Evolutionary conservation across 1,140 invertebrate genomes (phyloP).

Genomic region (Neomicropteryx cornuta): DNA sequence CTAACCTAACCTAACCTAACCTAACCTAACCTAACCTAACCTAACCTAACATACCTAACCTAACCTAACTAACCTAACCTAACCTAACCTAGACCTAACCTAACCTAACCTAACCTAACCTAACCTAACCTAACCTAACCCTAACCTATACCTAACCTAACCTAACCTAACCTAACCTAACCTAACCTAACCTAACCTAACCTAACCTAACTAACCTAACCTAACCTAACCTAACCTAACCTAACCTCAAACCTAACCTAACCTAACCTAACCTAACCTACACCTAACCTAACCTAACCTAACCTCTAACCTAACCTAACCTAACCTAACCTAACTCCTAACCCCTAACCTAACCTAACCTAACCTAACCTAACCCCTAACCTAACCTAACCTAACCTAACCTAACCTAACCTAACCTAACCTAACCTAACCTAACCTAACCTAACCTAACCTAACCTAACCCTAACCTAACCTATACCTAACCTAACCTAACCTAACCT

Average conservation of each 20-base stretch:
- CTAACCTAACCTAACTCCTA: slow-evolving; percentile 2
- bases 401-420: slow-evolving; percentile 15
- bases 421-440: slow-evolving; percentile 16
- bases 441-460: slow-evolving; percentile 14
- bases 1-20: too few relatives aligned
- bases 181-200: slow-evolving; percentile 14
- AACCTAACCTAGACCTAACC: not conserved
- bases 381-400: slow-evolving; percentile 17
- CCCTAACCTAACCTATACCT: slow-evolving; percentile 10
- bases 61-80: slow-evolving; percentile 12
- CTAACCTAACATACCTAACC: slow-evolving; percentile 16
- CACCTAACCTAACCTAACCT: slow-evolving; percentile 9
- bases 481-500: slow-evolving; percentile 14
- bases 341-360: slow-evolving; percentile 12
- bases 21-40: slow-evolving; percentile 19
- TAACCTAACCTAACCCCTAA: slow-evolving; percentile 13
- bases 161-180: slow-evolving; percentile 4
- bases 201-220: slow-evolving; percentile 12
- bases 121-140: not conserved
- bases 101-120: slow-evolving; percentile 1
- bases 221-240: slow-evolving; percentile 13
- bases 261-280: slow-evolving; percentile 4
- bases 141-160: slow-evolving; percentile 2
- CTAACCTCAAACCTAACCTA: slow-evolving; percentile 8
- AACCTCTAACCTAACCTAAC: slow-evolving; percentile 1